Evolutionary conservation across 2,113 vertebrate species (phyloP), one percentile per base, ranked within the genome.

Genomic region (Puntigrus tetrazona): DNA sequence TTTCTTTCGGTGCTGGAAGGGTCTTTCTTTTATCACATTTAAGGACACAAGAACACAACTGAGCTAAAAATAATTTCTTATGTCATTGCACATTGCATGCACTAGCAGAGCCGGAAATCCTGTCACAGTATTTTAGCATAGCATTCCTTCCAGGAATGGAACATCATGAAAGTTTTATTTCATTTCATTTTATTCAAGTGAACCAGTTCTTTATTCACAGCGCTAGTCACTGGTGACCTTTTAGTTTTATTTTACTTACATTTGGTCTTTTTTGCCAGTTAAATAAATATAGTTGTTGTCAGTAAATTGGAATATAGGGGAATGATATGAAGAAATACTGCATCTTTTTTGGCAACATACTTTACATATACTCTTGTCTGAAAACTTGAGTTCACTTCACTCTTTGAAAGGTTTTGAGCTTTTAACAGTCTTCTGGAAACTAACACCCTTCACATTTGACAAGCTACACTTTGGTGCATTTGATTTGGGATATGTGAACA

Each of bases 371-470:
- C 4, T 63, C 59, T 63, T 0, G 59, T 29, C 59, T 63, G 59
- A 34, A 18, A 34, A 67, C 41, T 45, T 47, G n/a, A 38, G 67
- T 70, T 3, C 34, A 38, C 34, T 74, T 74, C 41, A 29, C 29
- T 74, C 11, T 11, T 25, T 27, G 10, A 83, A 73, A 83, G 36
- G n/a, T 69, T n/a, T 43, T 27, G 31, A 41, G 50, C 55, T 41
- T 61, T 80, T 14, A 14, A 41, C 38, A 50, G 38, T 34, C 61
- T 61, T 36, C 34, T 34, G 41, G 29, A n/a, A n/a, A 81, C 18
- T 29, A 80, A 80, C 67, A 65, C 8, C 78, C n/a, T 50, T 70
- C 79, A 27, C 36, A 38, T 81, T 38, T 81, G 63, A 52, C 45
- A 70, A 43, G 43, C 45, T 70, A 34, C 63, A 52, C 43, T 52